Evolutionary conservation across 2,113 vertebrate genomes (phyloP).

Genomic region (Ophiodon elongatus): DNA sequence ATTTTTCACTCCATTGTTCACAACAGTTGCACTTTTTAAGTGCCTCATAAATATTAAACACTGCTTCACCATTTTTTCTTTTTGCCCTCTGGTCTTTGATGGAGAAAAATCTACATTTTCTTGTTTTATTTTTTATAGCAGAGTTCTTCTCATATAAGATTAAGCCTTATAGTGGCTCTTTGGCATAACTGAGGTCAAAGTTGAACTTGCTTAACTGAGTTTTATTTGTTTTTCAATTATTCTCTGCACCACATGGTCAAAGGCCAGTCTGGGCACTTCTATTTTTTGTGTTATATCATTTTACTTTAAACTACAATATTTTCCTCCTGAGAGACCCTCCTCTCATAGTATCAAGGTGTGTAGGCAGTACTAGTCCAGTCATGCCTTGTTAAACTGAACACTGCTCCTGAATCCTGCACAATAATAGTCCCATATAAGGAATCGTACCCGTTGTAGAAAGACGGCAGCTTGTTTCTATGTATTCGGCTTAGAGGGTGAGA

Average conservation of each 20-base stretch:
- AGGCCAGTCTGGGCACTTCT: background rate
- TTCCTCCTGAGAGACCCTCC: slow-evolving; percentile 3
- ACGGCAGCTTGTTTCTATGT: slow-evolving; percentile 51
- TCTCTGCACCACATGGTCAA: slow-evolving; percentile 8
- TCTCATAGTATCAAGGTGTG: slow-evolving; percentile 6
- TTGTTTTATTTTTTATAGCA: background rate
- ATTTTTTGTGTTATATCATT: background rate
- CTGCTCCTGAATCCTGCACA: slow-evolving; percentile 71
- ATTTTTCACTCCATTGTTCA: slow-evolving; percentile 33
- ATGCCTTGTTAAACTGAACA: slow-evolving; percentile 43
- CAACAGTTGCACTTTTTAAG: slow-evolving; percentile 59
- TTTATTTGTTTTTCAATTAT: background rate
- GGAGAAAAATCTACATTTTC: background rate
- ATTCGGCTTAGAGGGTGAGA: slow-evolving; percentile 12
- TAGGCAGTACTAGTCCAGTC: slow-evolving; percentile 27
- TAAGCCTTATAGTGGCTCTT: background rate
- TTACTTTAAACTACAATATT: background rate
- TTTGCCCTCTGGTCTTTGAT: background rate
- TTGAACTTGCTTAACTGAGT: background rate
- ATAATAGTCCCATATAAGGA: slow-evolving; percentile 27
- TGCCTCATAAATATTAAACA: slow-evolving; percentile 63
- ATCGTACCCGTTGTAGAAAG: slow-evolving; percentile 24
- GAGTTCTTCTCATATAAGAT: background rate
- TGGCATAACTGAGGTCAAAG: background rate
- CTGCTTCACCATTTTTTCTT: slow-evolving; percentile 34